These are phyloP conservation scores for Hydrozoanthus tunicans DNA, from an alignment of 64 coral and sea anemone species.

Conservation along the genomic window DNA sequence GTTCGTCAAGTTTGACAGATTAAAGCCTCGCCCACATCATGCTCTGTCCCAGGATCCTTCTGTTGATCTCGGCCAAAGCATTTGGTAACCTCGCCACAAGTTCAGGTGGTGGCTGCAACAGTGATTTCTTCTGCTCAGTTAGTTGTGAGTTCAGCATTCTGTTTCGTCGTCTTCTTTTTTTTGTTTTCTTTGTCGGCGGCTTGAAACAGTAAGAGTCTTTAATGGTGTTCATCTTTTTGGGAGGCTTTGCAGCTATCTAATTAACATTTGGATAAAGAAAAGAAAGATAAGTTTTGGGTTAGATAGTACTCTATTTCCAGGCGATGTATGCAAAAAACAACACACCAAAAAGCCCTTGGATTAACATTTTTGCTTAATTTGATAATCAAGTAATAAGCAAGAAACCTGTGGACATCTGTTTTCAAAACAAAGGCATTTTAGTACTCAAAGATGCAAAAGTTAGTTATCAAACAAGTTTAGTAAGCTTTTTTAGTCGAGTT, in stretches of 20 bases:
- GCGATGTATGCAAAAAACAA: too few species aligned
- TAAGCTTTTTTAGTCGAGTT: too few species aligned
- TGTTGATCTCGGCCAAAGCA: conserved; percentile 39
- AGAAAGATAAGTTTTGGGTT: too few species aligned
- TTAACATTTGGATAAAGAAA: too few species aligned
- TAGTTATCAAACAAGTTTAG: too few species aligned
- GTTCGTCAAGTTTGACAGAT: not conserved
- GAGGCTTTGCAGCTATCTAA: not conserved
- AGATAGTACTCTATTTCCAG: too few species aligned
- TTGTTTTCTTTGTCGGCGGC: not conserved
- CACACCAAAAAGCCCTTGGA: too few species aligned
- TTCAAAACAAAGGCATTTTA: too few species aligned
- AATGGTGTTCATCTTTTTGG: not conserved
- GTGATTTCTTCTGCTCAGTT: conserved; percentile 5
- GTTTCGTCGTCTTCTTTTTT: not conserved
- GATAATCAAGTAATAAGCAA: too few species aligned
- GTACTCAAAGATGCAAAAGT: too few species aligned
- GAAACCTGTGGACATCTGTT: too few species aligned
- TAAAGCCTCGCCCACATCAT: conserved; percentile 14
- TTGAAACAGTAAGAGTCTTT: not conserved
- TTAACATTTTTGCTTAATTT: too few species aligned
- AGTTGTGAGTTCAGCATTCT: not conserved
- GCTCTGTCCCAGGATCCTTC: conserved; percentile 32
- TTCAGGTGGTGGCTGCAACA: not conserved
- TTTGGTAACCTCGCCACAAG: conserved; percentile 4